A percentile compares a stretch with the other conserved stretches of the same genome.
These are phyloP conservation scores for Pelecanus crispus DNA, from an alignment of 2,113 vertebrate genomes.

Conservation along the genomic window DNA sequence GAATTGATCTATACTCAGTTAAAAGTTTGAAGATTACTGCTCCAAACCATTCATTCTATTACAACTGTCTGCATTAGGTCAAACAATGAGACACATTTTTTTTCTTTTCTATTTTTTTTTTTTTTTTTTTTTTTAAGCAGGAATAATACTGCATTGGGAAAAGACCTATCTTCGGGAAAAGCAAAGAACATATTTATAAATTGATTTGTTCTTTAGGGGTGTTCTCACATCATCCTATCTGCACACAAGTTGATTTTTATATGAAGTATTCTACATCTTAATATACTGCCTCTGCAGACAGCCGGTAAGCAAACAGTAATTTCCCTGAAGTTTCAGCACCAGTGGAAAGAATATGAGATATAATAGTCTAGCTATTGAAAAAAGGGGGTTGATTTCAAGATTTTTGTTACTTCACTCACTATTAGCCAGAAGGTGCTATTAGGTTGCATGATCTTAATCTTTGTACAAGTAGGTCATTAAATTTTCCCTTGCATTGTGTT, in stretches of 20 bases:
- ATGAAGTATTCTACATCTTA: not conserved
- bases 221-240: not conserved
- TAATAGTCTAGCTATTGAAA: not conserved
- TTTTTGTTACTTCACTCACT: not conserved
- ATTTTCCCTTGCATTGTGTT: not conserved
- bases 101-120: fast-evolving
- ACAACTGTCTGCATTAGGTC: not conserved
- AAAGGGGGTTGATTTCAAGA: not conserved
- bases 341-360: not conserved
- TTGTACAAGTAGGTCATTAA: not conserved
- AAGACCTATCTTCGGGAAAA: not conserved
- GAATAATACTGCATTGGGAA: not conserved
- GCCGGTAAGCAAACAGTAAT: not conserved
- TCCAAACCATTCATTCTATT: not conserved
- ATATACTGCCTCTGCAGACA: not conserved
- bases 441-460: not conserved
- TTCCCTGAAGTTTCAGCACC: not conserved
- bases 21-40: not conserved
- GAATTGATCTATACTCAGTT: not conserved
- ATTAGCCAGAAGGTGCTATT: not conserved
- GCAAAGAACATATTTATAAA: not conserved
- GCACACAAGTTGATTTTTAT: not conserved
- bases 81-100: not conserved
- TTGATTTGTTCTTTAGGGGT: not conserved
- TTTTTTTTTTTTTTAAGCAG: not conserved